These are phyloP conservation scores for Poecile montanus DNA, from an alignment of 2,797 vertebrate genomes.

Conservation along the genomic window DNA sequence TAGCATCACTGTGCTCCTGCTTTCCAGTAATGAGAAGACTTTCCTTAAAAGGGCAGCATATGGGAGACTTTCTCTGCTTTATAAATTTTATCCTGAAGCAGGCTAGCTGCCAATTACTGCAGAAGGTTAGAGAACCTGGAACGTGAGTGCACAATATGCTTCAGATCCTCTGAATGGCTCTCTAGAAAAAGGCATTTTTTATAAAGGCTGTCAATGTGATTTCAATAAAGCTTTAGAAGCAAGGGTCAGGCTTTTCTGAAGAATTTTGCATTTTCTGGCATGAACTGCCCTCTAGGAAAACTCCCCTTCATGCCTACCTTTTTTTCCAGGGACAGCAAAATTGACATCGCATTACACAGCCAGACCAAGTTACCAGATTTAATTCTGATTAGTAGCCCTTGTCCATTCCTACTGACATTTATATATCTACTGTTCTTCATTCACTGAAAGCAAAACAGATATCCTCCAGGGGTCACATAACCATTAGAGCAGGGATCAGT, in stretches of 20 bases:
- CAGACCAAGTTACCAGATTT: background rate
- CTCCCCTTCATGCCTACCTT: background rate
- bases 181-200: conserved; percentile 26
- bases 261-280: conserved; percentile 19
- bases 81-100: conserved; percentile 54
- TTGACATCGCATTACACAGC: background rate
- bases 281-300: background rate
- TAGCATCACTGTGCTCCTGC: conserved; percentile 28
- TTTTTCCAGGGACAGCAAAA: background rate
- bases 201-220: conserved; percentile 7
- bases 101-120: conserved; percentile 38
- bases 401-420: background rate
- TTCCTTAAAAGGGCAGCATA: conserved; percentile 64
- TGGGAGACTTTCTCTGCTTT: conserved; percentile 54
- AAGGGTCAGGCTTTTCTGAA: background rate
- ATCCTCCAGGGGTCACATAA: background rate
- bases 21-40: conserved; percentile 59
- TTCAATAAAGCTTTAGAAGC: conserved; percentile 44
- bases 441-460: background rate
- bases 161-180: conserved; percentile 19
- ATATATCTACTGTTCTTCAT: background rate
- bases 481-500: background rate
- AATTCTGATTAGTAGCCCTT: background rate
- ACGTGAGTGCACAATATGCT: background rate
- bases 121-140: conserved; percentile 55